phyloP scores from a whole-genome alignment of 1,140 invertebrate species.

The Tetramorium simillimum region DNA sequence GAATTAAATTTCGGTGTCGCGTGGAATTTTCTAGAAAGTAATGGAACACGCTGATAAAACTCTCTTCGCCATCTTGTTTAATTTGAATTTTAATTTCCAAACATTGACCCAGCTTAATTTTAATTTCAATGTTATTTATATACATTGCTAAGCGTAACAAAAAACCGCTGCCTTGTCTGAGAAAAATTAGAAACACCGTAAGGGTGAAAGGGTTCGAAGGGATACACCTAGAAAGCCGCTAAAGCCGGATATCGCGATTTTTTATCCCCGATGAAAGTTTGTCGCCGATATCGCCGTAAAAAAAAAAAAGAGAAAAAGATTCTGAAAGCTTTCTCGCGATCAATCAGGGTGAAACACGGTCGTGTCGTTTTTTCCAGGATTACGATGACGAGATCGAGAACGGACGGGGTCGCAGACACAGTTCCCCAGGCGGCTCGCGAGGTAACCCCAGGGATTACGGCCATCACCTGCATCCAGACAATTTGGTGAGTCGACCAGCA shows the following conservation, averaged over 20 bases:
- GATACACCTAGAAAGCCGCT: slow-evolving; percentile 36
- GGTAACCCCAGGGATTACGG: slow-evolving; percentile 82
- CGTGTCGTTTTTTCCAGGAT: slow-evolving; percentile 78
- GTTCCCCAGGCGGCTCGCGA: slow-evolving; percentile 82
- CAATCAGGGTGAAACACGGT: slow-evolving; percentile 33
- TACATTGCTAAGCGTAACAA: background rate
- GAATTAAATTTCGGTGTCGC: background rate
- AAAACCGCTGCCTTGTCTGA: background rate
- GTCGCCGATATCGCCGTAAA: background rate
- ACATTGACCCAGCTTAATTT: background rate
- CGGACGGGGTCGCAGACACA: slow-evolving; percentile 82
- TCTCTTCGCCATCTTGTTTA: background rate
- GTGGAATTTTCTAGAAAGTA: background rate
- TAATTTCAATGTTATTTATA: background rate
- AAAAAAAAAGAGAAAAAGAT: slow-evolving; percentile 4
- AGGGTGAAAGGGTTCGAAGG: slow-evolving; percentile 26
- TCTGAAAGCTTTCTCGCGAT: background rate
- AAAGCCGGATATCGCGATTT: slow-evolving; percentile 28
- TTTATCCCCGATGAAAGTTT: slow-evolving; percentile 15
- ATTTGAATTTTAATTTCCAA: background rate
- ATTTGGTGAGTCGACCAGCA: slow-evolving; percentile 81
- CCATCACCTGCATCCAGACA: slow-evolving; percentile 83
- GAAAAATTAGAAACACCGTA: slow-evolving; percentile 3
- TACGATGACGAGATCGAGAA: slow-evolving; percentile 84
- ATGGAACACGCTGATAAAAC: background rate